Evolutionary conservation across 2,113 vertebrate species (phyloP), one percentile per base, ranked within the genome.

Genomic region (Oncorhynchus clarkii): DNA sequence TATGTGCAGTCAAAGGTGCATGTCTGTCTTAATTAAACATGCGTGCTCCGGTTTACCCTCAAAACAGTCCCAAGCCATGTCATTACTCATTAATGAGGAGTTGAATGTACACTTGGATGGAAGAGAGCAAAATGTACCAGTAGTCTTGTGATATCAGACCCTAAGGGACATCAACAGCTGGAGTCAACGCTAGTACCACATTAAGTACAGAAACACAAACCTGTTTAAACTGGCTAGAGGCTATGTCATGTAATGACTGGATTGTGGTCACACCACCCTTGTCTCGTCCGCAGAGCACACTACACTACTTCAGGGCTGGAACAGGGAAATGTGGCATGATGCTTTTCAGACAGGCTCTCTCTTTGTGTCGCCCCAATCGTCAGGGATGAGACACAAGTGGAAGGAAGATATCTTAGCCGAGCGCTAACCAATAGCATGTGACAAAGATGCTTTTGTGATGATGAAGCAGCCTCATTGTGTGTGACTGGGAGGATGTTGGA

Each of bases 381-480:
- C n/a, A 16, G 51, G n/a, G 20, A 62, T n/a, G 59, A 62, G 54
- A 62, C n/a, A 62, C n/a, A 22, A 62, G 59, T 62, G n/a, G 59
- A 24, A 62, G 59, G 59, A 62, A 62, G 59, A 62, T 22, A 62
- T 62, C 59, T n/a, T 62, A 22, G 59, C 13, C 59, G 7, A 62
- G 59, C 59, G 59, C 59, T 62, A 62, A 22, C 59, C 59, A n/a
- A 9, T 62, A 62, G 18, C 59, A 62, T 62, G n/a, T 62, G 59
- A 62, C 59, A 62, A 62, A 62, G 59, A 62, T 62, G 59, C 59
- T 62, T 62, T 62, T 62, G 59, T 62, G 59, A 62, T 22, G 16
- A 22, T 62, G n/a, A 62, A 62, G 59, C n/a, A 62, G 20, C 18
- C 18, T 62, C 59, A 62, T 62, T 62, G 59, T 62, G 59, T 62